phyloP scores from a whole-genome alignment of 2,113 vertebrate species.

The Etheostoma cragini region DNA sequence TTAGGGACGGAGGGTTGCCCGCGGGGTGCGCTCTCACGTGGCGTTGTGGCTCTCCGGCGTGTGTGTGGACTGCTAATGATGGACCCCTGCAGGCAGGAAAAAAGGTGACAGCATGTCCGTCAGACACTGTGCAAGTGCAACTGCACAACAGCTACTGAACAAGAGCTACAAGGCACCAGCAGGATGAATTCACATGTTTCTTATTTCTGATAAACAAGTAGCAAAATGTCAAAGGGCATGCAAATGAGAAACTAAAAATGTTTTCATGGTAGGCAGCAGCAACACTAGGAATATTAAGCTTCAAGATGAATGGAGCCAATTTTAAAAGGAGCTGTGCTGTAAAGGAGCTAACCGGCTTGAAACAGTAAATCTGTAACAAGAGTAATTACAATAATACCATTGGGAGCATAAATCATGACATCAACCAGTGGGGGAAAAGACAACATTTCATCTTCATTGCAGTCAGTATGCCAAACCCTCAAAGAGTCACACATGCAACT shows the following conservation, averaged over 20 bases:
- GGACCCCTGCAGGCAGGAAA: conserved; percentile 91
- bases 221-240: conserved; percentile 81
- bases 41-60: conserved; percentile 91
- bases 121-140: conserved; percentile 35
- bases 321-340: conserved; percentile 39
- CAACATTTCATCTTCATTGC: conserved; percentile 48
- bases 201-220: conserved; percentile 74
- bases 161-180: conserved; percentile 39
- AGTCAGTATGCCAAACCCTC: conserved; percentile 65
- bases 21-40: conserved; percentile 90
- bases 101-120: conserved; percentile 62
- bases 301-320: conserved; percentile 49
- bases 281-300: conserved; percentile 55
- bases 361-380: conserved; percentile 50
- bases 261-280: conserved; percentile 73
- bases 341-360: conserved; percentile 32
- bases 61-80: conserved; percentile 99
- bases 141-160: conserved; percentile 25
- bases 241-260: conserved; percentile 80
- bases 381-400: conserved; percentile 22
- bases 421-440: conserved; percentile 32
- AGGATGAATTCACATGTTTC: conserved; percentile 47
- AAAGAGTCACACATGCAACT: conserved; percentile 82
- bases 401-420: conserved; percentile 33
- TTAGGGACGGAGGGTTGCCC: conserved; percentile 89